These are phyloP conservation scores for Setophaga kirtlandii DNA, from an alignment of 2,113 vertebrate species.

Conservation along the genomic window DNA sequence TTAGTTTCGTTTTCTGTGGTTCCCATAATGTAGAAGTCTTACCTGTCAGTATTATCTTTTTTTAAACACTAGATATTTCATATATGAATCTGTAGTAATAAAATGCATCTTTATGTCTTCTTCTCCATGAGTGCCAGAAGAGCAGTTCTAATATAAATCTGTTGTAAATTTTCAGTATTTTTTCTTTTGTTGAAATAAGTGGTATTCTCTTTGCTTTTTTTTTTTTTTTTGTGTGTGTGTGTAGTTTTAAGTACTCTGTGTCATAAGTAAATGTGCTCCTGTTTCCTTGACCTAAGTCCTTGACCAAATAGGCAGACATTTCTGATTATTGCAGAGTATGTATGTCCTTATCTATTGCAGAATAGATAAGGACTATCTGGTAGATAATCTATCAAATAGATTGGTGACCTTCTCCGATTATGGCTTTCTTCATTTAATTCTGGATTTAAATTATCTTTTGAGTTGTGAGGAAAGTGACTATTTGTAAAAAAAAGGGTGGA, in stretches of 20 bases:
- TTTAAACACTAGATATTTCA: background rate
- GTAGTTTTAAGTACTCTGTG: background rate
- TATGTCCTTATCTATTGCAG: background rate
- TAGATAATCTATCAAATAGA: too few species aligned
- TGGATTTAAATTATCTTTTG: background rate
- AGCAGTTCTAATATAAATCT: background rate
- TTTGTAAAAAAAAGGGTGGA: background rate
- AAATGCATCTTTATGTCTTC: background rate
- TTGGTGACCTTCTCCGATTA: background rate
- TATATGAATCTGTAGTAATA: background rate
- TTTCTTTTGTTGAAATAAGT: background rate
- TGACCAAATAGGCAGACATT: background rate
- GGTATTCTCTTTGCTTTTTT: background rate
- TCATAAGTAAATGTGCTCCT: background rate
- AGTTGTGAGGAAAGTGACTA: background rate
- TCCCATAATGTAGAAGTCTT: background rate
- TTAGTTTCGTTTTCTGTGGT: background rate
- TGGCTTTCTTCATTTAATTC: background rate
- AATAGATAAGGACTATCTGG: background rate
- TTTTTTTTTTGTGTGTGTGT: background rate
- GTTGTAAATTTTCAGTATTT: background rate
- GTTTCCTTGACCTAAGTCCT: background rate
- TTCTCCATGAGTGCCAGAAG: background rate
- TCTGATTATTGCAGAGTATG: background rate
- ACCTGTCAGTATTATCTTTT: background rate